phyloP scores from a whole-genome alignment of 2,888 invertebrate species.

The Drosophila greeni region DNA sequence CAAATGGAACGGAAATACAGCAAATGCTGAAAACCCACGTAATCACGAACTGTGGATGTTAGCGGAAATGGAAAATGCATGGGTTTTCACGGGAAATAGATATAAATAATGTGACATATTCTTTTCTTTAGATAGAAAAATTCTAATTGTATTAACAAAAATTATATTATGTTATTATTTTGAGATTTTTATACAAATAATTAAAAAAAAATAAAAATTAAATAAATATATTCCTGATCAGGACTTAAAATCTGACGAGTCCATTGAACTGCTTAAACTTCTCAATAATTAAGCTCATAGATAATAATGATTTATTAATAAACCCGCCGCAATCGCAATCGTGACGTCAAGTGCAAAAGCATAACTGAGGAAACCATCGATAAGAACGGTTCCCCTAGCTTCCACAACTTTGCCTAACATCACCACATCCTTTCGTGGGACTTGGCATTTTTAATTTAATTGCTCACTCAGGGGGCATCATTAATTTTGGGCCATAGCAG shows the following conservation, averaged over 20 bases:
- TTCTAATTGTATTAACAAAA: too few relatives aligned
- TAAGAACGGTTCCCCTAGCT: background rate
- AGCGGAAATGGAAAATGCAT: constrained; percentile 13
- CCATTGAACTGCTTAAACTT: background rate
- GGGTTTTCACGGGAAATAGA: background rate
- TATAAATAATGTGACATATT: too few relatives aligned
- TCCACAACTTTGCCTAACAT: background rate
- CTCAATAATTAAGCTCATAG: background rate
- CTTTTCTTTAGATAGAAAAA: too few relatives aligned
- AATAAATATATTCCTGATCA: too few relatives aligned
- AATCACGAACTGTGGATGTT: constrained; percentile 20
- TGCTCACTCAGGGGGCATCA: constrained; percentile 10
- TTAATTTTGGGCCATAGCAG: constrained; percentile 22
- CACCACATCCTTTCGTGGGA: constrained; percentile 9
- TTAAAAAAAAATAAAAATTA: too few relatives aligned
- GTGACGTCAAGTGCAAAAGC: constrained; percentile 47
- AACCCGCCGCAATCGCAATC: background rate
- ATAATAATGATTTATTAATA: constrained; percentile 1
- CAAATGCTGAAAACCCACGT: constrained; percentile 16
- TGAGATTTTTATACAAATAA: too few relatives aligned
- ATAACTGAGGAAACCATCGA: background rate
- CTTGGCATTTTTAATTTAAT: constrained; percentile 41
- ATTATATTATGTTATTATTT: too few relatives aligned
- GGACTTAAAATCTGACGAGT: background rate
- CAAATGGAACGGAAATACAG: constrained; percentile 28